Conservation (phyloP, 2,888 invertebrate genomes). For the Pammene fasciana region DNA sequence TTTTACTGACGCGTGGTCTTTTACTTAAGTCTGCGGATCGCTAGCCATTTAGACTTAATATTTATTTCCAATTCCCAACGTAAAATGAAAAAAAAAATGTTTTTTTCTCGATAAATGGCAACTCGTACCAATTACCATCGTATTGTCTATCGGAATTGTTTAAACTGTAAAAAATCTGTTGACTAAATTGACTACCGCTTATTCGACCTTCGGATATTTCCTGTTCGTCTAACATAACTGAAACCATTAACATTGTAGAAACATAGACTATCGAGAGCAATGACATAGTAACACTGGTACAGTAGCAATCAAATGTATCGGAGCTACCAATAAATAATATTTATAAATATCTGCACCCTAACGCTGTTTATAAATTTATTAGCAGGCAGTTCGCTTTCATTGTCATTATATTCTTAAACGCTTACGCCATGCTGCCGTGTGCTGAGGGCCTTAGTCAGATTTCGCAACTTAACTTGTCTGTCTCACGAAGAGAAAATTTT, state of each 20-base stretch:
- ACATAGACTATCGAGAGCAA: constrained; percentile 30
- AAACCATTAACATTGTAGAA: constrained; percentile 49
- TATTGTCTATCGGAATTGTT: constrained; percentile 18
- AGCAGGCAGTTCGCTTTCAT: no score
- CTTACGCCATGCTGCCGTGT: no score
- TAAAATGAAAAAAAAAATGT: background rate
- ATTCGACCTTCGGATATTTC: constrained; percentile 58
- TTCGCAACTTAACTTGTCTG: no score
- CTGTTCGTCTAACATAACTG: constrained; percentile 53
- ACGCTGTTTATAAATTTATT: background rate
- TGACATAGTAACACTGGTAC: background rate
- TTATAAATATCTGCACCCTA: background rate
- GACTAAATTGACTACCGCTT: constrained; percentile 48
- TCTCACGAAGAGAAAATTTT: no score
- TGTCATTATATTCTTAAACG: no score
- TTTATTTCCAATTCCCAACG: no score
- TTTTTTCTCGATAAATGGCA: background rate
- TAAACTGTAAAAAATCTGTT: constrained; percentile 52
- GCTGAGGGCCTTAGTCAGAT: no score
- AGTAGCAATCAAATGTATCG: background rate
- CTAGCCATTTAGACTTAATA: no score
- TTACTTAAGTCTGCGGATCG: no score
- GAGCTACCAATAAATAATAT: background rate
- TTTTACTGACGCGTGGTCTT: no score
- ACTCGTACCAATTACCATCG: background rate